These are phyloP conservation scores for Xestia rhomboidea DNA, from an alignment of 2,888 invertebrate genomes.

Conservation along the genomic window DNA sequence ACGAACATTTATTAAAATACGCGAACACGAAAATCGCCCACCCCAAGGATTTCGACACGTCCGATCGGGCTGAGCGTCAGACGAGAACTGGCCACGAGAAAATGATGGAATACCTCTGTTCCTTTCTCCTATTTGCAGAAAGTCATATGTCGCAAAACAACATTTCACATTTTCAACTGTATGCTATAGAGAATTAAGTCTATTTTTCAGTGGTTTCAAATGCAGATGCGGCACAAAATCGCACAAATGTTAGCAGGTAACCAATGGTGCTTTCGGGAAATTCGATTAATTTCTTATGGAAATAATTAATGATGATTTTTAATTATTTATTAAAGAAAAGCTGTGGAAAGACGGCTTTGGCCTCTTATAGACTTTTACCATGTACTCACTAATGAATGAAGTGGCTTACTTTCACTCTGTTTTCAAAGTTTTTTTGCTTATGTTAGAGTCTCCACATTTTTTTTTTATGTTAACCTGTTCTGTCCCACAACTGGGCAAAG, in stretches of 20 bases:
- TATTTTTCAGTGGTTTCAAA: conserved; percentile 2
- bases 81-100: conserved; percentile 77
- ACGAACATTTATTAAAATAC: conserved; percentile 57
- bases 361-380: conserved; percentile 11
- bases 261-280: conserved; percentile 69
- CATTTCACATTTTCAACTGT: conserved; percentile 44
- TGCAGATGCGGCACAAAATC: conserved; percentile 43
- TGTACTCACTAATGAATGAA: background rate
- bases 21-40: conserved; percentile 56
- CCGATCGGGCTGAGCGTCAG: conserved; percentile 64
- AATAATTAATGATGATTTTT: conserved; percentile 75
- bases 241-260: conserved; percentile 79
- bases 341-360: conserved; percentile 5
- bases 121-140: conserved; percentile 67
- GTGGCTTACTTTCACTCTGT: background rate
- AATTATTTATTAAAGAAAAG: conserved; percentile 72
- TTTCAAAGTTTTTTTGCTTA: background rate
- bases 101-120: conserved; percentile 81
- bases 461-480: too few species aligned
- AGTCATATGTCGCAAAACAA: conserved; percentile 67
- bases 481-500: too few species aligned
- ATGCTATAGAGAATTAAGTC: rapidly evolving
- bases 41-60: conserved; percentile 61
- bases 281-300: conserved; percentile 72
- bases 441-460: too few species aligned